Evolutionary conservation across 2,797 vertebrate genomes (phyloP), one percentile per base, ranked within the genome.

Genomic region (Pangasius krempfi): DNA sequence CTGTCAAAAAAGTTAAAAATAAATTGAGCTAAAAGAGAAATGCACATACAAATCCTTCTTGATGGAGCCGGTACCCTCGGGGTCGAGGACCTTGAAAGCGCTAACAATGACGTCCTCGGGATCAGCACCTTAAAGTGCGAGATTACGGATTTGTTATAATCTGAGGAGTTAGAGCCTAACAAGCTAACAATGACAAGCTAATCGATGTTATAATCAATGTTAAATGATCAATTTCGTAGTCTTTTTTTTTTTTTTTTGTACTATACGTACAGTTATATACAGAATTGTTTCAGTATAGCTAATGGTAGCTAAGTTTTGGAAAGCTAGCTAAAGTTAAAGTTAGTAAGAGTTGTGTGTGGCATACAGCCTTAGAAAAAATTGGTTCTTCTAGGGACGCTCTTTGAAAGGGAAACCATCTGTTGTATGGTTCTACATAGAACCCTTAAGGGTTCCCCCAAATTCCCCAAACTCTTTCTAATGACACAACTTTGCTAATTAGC

Each of bases 61-160:
- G 95, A 99, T 98, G 91, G 90, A 56, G 58, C 98, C 98, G 56
- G 97, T 98, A 83, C 33, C 97, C 54, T 98, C 97, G 0, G 97
- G 97, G 94, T 99, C 98, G 94, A 99, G 95, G 91, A 98, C 96
- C 94, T 99, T 98, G 95, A 99, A 98, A 90, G 98, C 97, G 78
- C 96, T 97, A n/a, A 97, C 96, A 66, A 99, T 99, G 44, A 98
- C 97, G 6, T 99, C 98, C 94, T 98, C 98, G 0, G 98, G 97
- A 92, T 98, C 98, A 33, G 98, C 97, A 91, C 98, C 98, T 98
- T 86, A 85, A 86, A 27, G 1, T 68, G 85, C 75, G 85, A 9
- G 27, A 86, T 66, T 75, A 85, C 73, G 12, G 33, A 27, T 25
- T 80, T 37, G 9, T 37, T 56, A 33, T 27, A 54, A 78, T 78